phyloP scores from a whole-genome alignment of 2,888 invertebrate genomes.

The Cryptocheilus praepositus region DNA sequence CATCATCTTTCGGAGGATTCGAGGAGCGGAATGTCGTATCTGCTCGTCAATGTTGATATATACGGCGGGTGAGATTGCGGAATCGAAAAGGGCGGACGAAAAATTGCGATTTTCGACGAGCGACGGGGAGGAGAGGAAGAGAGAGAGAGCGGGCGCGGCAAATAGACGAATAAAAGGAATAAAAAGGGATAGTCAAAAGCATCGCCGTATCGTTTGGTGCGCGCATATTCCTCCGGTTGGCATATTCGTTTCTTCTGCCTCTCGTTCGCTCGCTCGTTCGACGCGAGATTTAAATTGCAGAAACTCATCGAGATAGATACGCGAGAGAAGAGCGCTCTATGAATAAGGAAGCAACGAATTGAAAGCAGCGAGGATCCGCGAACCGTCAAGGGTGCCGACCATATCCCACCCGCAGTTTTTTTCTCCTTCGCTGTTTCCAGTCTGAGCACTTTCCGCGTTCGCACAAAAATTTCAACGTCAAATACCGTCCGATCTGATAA shows the following conservation, averaged over 20 bases:
- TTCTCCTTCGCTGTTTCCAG: too few relatives aligned
- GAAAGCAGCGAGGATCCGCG: constrained; percentile 25
- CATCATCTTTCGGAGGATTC: not conserved
- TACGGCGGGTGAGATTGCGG: constrained; percentile 4
- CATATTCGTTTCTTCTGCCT: constrained; percentile 12
- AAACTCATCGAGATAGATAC: constrained; percentile 22
- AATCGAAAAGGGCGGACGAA: constrained; percentile 16
- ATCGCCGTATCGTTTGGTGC: not conserved
- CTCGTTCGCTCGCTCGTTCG: constrained; percentile 13
- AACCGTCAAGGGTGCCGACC: not conserved
- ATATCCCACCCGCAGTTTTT: too few relatives aligned
- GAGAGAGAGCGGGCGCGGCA: not conserved
- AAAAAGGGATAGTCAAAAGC: constrained; percentile 12
- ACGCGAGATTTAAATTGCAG: constrained; percentile 19
- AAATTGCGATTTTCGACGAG: constrained; percentile 11
- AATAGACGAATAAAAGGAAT: constrained; percentile 2
- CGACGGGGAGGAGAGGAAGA: not conserved
- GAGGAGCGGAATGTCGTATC: not conserved
- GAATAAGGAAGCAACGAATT: constrained; percentile 47
- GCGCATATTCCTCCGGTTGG: constrained; percentile 2
- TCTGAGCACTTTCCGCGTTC: too few relatives aligned
- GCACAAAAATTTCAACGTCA: too few relatives aligned
- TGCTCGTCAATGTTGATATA: not conserved
- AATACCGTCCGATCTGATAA: too few relatives aligned
- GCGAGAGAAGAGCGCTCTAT: constrained; percentile 22